These are phyloP conservation scores for Paradoxurus hermaphroditus DNA, from an alignment of 2,113 vertebrate species.

Conservation along the genomic window DNA sequence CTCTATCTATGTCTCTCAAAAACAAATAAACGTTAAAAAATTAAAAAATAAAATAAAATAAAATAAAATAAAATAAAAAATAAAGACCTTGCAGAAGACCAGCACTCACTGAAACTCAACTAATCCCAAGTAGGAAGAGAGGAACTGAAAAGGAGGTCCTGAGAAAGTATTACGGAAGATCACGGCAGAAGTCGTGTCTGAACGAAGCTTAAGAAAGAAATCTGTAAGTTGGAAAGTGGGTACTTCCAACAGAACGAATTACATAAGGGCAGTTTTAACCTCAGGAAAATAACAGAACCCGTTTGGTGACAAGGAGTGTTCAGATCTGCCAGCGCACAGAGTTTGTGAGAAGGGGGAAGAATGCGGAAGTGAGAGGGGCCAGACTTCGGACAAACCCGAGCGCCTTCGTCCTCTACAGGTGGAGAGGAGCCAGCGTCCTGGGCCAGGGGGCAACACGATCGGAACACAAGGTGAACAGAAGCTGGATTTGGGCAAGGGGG, in stretches of 20 bases:
- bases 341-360: not conserved
- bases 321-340: not conserved
- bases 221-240: not conserved
- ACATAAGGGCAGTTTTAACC: not conserved
- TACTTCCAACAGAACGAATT: not conserved
- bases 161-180: not conserved
- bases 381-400: not conserved
- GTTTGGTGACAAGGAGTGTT: not conserved
- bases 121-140: not conserved
- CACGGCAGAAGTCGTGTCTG: not conserved
- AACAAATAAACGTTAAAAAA: too few relatives aligned
- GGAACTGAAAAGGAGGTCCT: not conserved
- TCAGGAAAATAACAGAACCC: not conserved
- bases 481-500: not conserved
- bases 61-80: too few relatives aligned
- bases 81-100: not conserved
- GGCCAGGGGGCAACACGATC: not conserved
- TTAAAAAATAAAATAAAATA: too few relatives aligned
- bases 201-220: not conserved
- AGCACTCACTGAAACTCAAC: not conserved
- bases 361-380: not conserved
- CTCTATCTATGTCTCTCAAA: too few relatives aligned
- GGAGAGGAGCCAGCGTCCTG: not conserved
- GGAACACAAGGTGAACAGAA: not conserved
- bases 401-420: not conserved